A percentile compares a stretch with the other conserved stretches of the same genome.
phyloP scores from a whole-genome alignment of 2,888 invertebrate genomes.

The Xiphydria camelus region DNA sequence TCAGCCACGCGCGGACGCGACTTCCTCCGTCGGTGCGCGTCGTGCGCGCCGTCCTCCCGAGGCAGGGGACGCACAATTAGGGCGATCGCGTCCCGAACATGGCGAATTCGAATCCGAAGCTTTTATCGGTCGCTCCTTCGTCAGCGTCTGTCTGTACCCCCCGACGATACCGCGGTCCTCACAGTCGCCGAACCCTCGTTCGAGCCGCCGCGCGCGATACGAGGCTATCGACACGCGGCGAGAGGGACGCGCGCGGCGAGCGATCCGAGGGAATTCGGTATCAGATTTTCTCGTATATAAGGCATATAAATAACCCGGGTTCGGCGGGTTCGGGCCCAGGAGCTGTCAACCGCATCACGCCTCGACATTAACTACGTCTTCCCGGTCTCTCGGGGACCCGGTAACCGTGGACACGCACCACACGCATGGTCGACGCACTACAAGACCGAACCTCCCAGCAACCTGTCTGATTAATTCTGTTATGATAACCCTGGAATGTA shows the following conservation, averaged over 20 bases:
- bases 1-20: too few species aligned
- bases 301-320: constrained; percentile 6
- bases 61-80: too few species aligned
- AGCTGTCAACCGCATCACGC: constrained; percentile 28
- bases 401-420: constrained; percentile 21
- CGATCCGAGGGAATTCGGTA: background rate
- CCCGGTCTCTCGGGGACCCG: constrained; percentile 4
- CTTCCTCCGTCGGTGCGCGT: too few species aligned
- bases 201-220: too few species aligned
- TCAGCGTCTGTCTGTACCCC: too few species aligned
- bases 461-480: constrained; percentile 35
- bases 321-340: constrained; percentile 16
- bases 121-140: too few species aligned
- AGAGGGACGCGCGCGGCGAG: background rate
- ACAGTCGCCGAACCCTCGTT: too few species aligned
- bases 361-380: constrained; percentile 27
- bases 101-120: too few species aligned
- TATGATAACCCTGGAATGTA: constrained; percentile 37
- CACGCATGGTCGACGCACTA: constrained; percentile 21
- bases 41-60: too few species aligned
- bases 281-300: constrained; percentile 2
- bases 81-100: too few species aligned
- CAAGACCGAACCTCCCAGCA: constrained; percentile 20
- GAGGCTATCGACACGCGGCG: too few species aligned
- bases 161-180: too few species aligned